phyloP scores from a whole-genome alignment of 1,140 invertebrate genomes.

The Aleiodes sp. region DNA sequence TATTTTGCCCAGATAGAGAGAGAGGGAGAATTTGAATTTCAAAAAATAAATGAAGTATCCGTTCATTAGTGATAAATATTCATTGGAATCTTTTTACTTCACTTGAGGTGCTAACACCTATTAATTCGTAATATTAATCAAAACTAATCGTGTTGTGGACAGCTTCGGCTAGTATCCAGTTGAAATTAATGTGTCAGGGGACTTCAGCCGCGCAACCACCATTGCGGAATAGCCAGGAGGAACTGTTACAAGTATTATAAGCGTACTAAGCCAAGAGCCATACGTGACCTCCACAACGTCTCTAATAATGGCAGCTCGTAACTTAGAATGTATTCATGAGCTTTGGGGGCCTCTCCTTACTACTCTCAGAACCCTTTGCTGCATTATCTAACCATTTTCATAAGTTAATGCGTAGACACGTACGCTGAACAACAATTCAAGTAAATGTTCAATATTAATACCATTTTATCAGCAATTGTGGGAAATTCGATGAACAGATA shows the following conservation, averaged over 20 bases:
- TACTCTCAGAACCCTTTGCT: neutral
- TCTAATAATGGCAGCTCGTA: neutral
- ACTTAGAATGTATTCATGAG: constrained; percentile 10
- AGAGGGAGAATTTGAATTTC: neutral
- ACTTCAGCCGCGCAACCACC: neutral
- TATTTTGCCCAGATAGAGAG: neutral
- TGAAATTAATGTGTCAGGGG: constrained; percentile 27
- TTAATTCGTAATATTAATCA: constrained; percentile 28
- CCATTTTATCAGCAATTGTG: no score
- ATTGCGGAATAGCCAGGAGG: constrained; percentile 21
- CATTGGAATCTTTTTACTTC: neutral
- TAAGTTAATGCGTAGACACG: neutral
- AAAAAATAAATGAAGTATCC: neutral
- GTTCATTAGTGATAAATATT: neutral
- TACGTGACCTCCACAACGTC: constrained; percentile 6
- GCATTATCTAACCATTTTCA: neutral
- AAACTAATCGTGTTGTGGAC: constrained; percentile 18
- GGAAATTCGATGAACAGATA: no score
- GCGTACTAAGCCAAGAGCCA: neutral
- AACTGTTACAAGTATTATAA: constrained; percentile 9
- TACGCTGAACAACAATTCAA: neutral
- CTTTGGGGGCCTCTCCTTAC: neutral
- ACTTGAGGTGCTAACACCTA: neutral
- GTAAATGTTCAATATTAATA: no score
- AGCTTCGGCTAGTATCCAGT: neutral